Evolutionary conservation across 2,888 invertebrate genomes (phyloP), one percentile per base, ranked within the genome.

Genomic region (Andrena camellia): DNA sequence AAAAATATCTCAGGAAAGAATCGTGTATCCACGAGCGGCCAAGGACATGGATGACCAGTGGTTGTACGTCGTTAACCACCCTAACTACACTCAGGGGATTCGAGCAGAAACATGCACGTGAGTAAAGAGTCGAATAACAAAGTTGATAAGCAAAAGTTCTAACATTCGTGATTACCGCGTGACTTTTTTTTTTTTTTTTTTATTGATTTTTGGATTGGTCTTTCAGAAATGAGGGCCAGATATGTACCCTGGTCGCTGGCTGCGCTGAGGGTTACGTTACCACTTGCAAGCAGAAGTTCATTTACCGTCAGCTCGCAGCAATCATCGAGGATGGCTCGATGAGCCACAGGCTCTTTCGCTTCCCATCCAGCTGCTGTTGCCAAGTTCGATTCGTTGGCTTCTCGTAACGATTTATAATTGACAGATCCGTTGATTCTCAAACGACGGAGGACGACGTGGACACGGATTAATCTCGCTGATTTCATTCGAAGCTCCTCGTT

Each of bases 341-440:
- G 2, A 86, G 93, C 6, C 94, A 95, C 26, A 95, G 95, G 71
- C 91, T 94, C 8, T 96, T 97, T 83, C 94, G 95, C 88, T 94
- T 97, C 70, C 97, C 97, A 0, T 96, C 97, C 23, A 97, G 97
- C 89, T 97, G 97, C 91, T 96, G 96, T 69, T 97, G 97, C 90
- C 94, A 95, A 54, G 88, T 95, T 35, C 91, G 72, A 69, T 88
- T 89, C 70, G 78, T 82, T 54, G 89, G 88, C 0, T 35, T 10
- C 7, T 31, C 26, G 7, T 6, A 29, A 1, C 54, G 73, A 33
- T 3, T n/a, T 3, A 54, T 57, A 20, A 17, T 8, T 23, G 17
- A 13, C 8, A 6, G 23, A 59, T 31, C 64, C 10, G 6, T n/a
- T 20, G 6, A 2, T 2, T 8, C 6, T 6, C 13, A 17, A n/a